phyloP scores from a whole-genome alignment of 2,113 vertebrate species.

The Nibea coibor region DNA sequence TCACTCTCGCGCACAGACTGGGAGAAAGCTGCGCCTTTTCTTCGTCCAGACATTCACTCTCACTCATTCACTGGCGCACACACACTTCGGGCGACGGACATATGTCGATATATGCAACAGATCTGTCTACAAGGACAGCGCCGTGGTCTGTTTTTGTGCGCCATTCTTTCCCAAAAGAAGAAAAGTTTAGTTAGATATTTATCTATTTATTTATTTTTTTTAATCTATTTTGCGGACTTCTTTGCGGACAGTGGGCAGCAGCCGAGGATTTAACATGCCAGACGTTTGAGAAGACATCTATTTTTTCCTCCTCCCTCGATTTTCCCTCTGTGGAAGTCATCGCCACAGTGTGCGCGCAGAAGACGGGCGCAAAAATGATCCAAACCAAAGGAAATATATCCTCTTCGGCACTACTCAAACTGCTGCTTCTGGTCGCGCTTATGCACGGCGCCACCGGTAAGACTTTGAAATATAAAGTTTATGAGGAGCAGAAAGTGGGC shows the following conservation, averaged over 20 bases:
- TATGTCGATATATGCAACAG: slow-evolving; percentile 70
- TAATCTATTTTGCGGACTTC: slow-evolving; percentile 30
- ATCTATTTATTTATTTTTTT: slow-evolving; percentile 30
- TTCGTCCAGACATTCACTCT: slow-evolving; percentile 54
- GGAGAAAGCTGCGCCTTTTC: slow-evolving; percentile 75
- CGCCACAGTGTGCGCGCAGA: slow-evolving; percentile 39
- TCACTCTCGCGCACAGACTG: slow-evolving; percentile 29
- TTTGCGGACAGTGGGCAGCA: slow-evolving; percentile 20
- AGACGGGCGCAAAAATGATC: slow-evolving; percentile 67
- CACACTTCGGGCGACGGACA: slow-evolving; percentile 50
- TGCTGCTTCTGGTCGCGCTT: slow-evolving; percentile 77
- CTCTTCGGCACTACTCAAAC: slow-evolving; percentile 62
- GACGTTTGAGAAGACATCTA: slow-evolving; percentile 56
- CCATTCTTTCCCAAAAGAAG: not conserved
- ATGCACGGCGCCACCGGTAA: slow-evolving; percentile 79
- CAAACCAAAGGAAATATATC: slow-evolving; percentile 66
- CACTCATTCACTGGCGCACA: slow-evolving; percentile 59
- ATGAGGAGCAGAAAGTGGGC: slow-evolving; percentile 95
- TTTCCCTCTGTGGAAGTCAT: slow-evolving; percentile 60
- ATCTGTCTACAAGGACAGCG: slow-evolving; percentile 30
- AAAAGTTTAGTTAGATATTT: not conserved
- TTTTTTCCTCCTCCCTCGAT: not conserved
- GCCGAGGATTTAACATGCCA: slow-evolving; percentile 65
- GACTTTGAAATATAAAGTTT: slow-evolving; percentile 95
- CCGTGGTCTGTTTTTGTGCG: not conserved